phyloP scores from a whole-genome alignment of 2,888 invertebrate genomes.

The Leucozona laternaria region DNA sequence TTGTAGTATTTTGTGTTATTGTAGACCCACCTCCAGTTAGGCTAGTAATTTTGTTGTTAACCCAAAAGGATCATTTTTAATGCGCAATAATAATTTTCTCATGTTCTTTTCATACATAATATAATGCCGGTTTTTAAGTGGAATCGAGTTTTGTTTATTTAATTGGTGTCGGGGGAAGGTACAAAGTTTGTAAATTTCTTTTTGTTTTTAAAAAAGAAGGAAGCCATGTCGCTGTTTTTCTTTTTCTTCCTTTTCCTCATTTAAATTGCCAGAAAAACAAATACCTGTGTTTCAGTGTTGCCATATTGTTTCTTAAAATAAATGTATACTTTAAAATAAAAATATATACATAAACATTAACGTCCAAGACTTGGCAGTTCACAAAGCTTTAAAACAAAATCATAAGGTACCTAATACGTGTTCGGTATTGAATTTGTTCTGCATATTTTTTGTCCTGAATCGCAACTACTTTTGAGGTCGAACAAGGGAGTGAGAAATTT shows the following conservation, averaged over 20 bases:
- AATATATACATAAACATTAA: too few relatives aligned
- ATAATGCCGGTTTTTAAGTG: constrained; percentile 33
- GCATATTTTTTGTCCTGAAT: too few relatives aligned
- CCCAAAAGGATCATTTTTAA: not conserved
- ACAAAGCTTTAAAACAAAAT: too few relatives aligned
- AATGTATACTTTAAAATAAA: not conserved
- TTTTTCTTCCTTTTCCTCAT: constrained; percentile 26
- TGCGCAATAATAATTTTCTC: constrained; percentile 36
- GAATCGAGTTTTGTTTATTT: not conserved
- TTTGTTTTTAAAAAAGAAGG: constrained; percentile 33
- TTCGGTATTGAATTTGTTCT: too few relatives aligned
- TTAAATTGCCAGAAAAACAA: not conserved
- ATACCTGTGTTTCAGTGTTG: constrained; percentile 52
- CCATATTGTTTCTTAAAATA: constrained; percentile 19
- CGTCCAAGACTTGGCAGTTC: too few relatives aligned
- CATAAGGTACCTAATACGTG: too few relatives aligned
- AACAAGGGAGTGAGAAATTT: too few relatives aligned
- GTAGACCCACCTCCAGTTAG: constrained; percentile 6
- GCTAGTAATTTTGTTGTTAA: not conserved
- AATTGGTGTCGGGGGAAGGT: not conserved
- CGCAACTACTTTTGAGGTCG: too few relatives aligned
- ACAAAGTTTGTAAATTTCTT: not conserved
- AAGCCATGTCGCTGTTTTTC: constrained; percentile 52
- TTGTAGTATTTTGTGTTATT: not conserved
- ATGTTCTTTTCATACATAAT: not conserved